Evolutionary conservation across 2,888 invertebrate genomes (phyloP).

Genomic region (Cenopis cana): DNA sequence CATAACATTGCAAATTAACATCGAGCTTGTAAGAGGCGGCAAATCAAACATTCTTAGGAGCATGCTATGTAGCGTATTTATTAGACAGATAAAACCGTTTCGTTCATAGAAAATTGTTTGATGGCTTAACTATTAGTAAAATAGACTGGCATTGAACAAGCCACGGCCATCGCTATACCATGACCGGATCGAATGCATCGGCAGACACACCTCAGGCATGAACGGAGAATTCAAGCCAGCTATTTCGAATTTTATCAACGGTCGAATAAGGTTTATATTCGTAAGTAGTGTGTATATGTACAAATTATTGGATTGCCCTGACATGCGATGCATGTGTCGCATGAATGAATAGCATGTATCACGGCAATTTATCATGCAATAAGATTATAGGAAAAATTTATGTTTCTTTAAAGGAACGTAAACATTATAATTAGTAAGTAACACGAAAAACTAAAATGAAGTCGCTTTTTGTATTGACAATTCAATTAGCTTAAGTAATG

Average conservation of each 20-base stretch:
- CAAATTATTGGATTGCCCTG: neutral
- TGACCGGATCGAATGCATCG: conserved; percentile 24
- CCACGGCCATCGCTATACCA: conserved; percentile 23
- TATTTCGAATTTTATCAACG: neutral
- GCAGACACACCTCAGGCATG: neutral
- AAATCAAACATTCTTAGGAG: too few relatives aligned
- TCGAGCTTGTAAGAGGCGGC: too few relatives aligned
- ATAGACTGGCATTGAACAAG: conserved; percentile 27
- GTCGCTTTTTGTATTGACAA: neutral
- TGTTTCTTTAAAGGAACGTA: neutral
- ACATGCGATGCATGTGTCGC: conserved; percentile 5
- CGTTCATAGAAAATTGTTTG: neutral
- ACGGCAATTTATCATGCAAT: conserved; percentile 1
- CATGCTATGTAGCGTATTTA: too few relatives aligned
- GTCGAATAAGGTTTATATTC: neutral
- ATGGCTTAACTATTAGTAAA: neutral
- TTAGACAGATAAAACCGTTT: too few relatives aligned
- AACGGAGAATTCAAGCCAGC: neutral
- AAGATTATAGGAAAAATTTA: neutral
- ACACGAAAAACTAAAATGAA: too few relatives aligned
- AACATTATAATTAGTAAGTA: neutral
- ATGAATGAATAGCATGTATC: neutral
- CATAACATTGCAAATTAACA: too few relatives aligned
- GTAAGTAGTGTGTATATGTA: neutral
- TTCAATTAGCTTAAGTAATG: neutral